Base-by-base conservation (phyloP, 2,797 vertebrate species). In the Caiman crocodilus region DNA sequence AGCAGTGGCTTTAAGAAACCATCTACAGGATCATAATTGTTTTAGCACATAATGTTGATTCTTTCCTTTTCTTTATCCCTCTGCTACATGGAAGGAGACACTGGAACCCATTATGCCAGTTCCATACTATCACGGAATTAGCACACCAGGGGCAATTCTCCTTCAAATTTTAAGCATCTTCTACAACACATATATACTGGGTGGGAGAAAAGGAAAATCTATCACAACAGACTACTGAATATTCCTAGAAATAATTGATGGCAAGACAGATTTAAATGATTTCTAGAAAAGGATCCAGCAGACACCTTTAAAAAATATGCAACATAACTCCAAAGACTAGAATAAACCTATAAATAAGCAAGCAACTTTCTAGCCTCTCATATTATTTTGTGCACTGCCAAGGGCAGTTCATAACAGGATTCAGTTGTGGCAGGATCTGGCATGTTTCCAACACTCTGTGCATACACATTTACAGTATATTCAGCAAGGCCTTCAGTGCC, bases 271-370 rank as follows among this genome's bases (percentile, higher is more conserved):
- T 7, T 50, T 50, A 50, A 50, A 50, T 50, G 42, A 10, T 50
- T 50, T 50, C 21, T 71, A 35, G 13, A 71, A 21, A 35, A 13
- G 77, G 26, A 11, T 1, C 12, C 30, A 79, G 16, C 82, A 63
- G 0, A 25, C 1, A 0, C 35, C 84, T 85, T 75, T 71, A 20
- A 35, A 17, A 63, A 5, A 67, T 67, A 6, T 0, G 0, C 14
- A 69, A 2, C 20, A 85, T 85, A 0, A 76, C 80, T 79, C 82
- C 42, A 50, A 50, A 50, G 42, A 50, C 42, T 10, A 50, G 42
- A 50, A 50, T 50, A 50, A 50, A 50, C 42, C 42, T 50, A 50
- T 9, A 50, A 50, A 50, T 50, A 50, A 50, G 9, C 9, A 50
- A 50, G 42, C 42, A 50, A 50, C 42, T 50, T 50, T 50, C 42